A percentile compares a stretch with the other conserved stretches of the same genome.
These are phyloP conservation scores for Platerodrilus igneus DNA, from an alignment of 2,888 invertebrate species.

Conservation along the genomic window DNA sequence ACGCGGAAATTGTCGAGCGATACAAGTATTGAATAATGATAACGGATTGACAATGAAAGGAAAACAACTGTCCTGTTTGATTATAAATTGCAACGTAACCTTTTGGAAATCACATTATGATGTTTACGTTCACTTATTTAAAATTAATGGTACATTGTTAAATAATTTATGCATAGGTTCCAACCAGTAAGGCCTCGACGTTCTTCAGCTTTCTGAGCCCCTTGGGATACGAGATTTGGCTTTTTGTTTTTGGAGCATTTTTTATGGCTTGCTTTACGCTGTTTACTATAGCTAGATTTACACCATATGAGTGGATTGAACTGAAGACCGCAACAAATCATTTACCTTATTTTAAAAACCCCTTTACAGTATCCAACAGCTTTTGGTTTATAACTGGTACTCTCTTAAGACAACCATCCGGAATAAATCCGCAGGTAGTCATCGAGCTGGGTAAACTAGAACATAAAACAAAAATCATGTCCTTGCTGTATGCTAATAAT, in stretches of 20 bases:
- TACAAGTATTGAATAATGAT: too few species aligned
- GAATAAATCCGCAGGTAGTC: constrained; percentile 55
- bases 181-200: constrained; percentile 55
- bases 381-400: constrained; percentile 66
- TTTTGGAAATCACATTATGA: too few species aligned
- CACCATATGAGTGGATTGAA: constrained; percentile 60
- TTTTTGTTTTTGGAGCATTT: constrained; percentile 58
- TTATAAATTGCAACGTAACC: too few species aligned
- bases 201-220: constrained; percentile 65
- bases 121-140: not conserved
- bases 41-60: too few species aligned
- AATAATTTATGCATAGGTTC: constrained; percentile 42
- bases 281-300: constrained; percentile 58
- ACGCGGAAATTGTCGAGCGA: too few species aligned
- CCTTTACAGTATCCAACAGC: constrained; percentile 60
- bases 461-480: constrained; percentile 9
- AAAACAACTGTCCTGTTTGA: too few species aligned
- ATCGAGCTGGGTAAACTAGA: not conserved
- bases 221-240: constrained; percentile 62
- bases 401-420: constrained; percentile 59
- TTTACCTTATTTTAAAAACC: constrained; percentile 48
- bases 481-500: constrained; percentile 3
- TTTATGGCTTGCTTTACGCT: constrained; percentile 56
- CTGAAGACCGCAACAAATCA: constrained; percentile 45
- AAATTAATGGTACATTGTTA: constrained; percentile 1